Conservation (phyloP, 2,888 invertebrate species). For the Cosmia trapezina region DNA sequence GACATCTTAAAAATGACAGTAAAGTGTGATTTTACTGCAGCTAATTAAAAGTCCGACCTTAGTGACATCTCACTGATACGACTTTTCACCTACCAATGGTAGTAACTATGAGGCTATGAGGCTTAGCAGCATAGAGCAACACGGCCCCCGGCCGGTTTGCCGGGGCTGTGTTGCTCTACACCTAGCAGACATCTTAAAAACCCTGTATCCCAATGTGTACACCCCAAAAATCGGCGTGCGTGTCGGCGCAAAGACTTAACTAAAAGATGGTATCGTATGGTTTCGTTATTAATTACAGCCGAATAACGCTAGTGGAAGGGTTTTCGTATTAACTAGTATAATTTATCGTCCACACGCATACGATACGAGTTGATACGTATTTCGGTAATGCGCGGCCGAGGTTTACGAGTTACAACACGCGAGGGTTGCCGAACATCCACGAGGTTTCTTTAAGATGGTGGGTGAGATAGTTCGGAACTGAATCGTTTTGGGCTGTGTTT, state of each 20-base stretch:
- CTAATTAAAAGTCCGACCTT: too few relatives aligned
- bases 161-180: too few relatives aligned
- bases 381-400: constrained; percentile 80
- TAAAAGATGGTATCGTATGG: constrained; percentile 82
- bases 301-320: constrained; percentile 82
- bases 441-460: constrained; percentile 47
- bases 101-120: too few relatives aligned
- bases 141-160: too few relatives aligned
- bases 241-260: constrained; percentile 72
- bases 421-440: constrained; percentile 62
- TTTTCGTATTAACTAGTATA: constrained; percentile 84
- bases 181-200: too few relatives aligned
- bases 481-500: constrained; percentile 31
- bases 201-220: constrained; percentile 52
- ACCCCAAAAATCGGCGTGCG: constrained; percentile 62
- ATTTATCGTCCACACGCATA: constrained; percentile 83
- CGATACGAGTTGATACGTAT: constrained; percentile 86
- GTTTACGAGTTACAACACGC: constrained; percentile 83
- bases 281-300: constrained; percentile 86
- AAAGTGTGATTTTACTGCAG: too few relatives aligned
- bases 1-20: too few relatives aligned
- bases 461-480: constrained; percentile 53
- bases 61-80: too few relatives aligned
- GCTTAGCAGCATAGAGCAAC: too few relatives aligned
- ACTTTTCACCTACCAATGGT: too few relatives aligned